Percentiles rank a stretch among this genome's conserved stretches.
Conservation (phyloP, 2,113 vertebrate species). For the Oreochromis niloticus region DNA sequence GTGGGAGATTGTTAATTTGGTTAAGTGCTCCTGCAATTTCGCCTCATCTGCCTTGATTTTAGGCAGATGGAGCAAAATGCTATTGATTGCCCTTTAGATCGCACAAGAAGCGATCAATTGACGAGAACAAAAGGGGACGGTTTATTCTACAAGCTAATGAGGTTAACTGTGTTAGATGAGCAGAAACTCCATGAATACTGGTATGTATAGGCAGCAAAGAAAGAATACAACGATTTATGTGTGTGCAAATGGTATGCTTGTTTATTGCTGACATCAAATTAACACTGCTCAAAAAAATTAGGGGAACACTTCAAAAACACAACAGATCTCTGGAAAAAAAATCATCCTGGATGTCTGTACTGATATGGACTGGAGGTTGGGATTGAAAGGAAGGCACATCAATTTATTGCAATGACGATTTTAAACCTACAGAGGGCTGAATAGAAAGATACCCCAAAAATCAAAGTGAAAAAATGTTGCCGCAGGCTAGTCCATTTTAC, state of each 20-base stretch:
- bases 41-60: background rate
- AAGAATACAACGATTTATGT: background rate
- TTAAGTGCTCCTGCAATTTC: conserved; percentile 33
- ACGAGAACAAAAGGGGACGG: background rate
- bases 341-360: background rate
- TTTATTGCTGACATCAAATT: background rate
- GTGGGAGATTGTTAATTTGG: conserved; percentile 34
- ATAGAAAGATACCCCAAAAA: background rate
- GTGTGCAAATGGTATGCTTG: background rate
- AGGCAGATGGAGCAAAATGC: background rate
- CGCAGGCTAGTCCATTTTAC: background rate
- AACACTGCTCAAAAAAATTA: background rate
- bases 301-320: background rate
- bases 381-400: background rate
- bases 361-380: background rate
- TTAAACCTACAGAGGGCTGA: background rate
- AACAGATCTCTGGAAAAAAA: background rate
- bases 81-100: conserved; percentile 31
- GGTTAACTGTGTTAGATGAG: background rate
- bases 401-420: background rate
- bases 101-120: background rate
- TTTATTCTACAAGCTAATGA: background rate
- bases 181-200: background rate
- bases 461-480: background rate
- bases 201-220: background rate